phyloP scores from a whole-genome alignment of 2,797 vertebrate genomes.

The Acropternis orthonyx region DNA sequence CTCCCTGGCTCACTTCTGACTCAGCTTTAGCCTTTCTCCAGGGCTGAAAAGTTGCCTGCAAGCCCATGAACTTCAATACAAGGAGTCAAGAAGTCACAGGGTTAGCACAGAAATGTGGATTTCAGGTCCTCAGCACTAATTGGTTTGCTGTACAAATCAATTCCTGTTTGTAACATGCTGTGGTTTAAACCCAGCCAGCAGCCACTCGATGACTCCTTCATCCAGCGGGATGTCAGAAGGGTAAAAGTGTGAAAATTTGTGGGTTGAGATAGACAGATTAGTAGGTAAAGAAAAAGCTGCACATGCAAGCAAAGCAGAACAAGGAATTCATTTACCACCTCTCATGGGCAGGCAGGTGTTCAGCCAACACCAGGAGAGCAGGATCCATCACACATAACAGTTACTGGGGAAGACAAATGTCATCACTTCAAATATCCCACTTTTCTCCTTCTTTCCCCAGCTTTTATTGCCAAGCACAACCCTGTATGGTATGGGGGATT shows the following conservation, averaged over 20 bases:
- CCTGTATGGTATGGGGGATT: rapidly evolving
- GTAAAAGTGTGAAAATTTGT: neutral
- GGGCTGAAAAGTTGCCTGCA: neutral
- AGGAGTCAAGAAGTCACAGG: too few species aligned
- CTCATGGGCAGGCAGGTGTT: neutral
- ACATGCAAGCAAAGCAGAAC: neutral
- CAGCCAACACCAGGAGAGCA: neutral
- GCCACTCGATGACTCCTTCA: neutral
- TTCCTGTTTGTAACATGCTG: neutral
- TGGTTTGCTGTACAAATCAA: neutral
- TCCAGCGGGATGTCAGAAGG: neutral
- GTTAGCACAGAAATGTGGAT: neutral
- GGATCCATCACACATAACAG: rapidly evolving
- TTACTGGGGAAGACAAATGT: neutral
- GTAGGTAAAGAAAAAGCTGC: neutral
- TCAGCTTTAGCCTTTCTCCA: neutral
- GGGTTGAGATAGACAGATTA: neutral
- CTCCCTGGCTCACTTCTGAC: neutral
- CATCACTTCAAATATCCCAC: too few species aligned
- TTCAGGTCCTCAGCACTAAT: neutral
- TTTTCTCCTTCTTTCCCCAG: neutral
- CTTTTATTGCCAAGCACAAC: neutral
- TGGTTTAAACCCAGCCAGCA: neutral
- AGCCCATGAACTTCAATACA: neutral
- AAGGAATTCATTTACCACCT: neutral